Conservation (phyloP, 2,797 vertebrate species). For the Sciurus vulgaris region DNA sequence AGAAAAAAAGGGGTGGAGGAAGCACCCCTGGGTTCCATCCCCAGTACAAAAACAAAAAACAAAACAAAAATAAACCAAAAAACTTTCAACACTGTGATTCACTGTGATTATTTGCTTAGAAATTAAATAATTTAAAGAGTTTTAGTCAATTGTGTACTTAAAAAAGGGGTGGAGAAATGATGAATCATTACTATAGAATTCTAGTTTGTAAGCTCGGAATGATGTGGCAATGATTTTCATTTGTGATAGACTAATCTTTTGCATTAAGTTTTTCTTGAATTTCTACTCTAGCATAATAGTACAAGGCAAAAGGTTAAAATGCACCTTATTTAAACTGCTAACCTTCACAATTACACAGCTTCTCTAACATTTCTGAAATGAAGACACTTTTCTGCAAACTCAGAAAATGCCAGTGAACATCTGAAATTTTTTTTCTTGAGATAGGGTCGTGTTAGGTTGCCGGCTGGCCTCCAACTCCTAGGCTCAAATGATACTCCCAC, state of each 20-base stretch:
- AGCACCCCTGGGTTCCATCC: too few species aligned
- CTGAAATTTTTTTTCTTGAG: neutral
- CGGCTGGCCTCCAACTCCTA: neutral
- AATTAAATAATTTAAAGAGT: constrained; percentile 41
- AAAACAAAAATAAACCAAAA: neutral
- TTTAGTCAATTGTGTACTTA: neutral
- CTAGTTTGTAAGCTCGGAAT: constrained; percentile 30
- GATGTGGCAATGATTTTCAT: constrained; percentile 44
- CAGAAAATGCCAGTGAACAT: constrained; percentile 14
- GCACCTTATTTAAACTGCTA: constrained; percentile 28
- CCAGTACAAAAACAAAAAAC: too few species aligned
- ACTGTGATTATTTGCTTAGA: constrained; percentile 26
- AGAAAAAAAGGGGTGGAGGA: too few species aligned
- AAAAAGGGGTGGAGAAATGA: constrained; percentile 5
- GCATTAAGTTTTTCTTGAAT: constrained; percentile 49
- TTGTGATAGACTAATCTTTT: constrained; percentile 51
- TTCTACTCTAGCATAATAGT: neutral
- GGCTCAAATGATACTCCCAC: neutral
- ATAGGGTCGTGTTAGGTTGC: neutral
- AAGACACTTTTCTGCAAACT: constrained; percentile 35
- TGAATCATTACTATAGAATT: constrained; percentile 49
- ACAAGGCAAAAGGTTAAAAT: constrained; percentile 48
- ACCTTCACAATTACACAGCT: neutral
- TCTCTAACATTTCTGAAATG: constrained; percentile 40
- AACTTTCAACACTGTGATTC: neutral